phyloP scores from a whole-genome alignment of 1,140 invertebrate species.

The Euura lappo region DNA sequence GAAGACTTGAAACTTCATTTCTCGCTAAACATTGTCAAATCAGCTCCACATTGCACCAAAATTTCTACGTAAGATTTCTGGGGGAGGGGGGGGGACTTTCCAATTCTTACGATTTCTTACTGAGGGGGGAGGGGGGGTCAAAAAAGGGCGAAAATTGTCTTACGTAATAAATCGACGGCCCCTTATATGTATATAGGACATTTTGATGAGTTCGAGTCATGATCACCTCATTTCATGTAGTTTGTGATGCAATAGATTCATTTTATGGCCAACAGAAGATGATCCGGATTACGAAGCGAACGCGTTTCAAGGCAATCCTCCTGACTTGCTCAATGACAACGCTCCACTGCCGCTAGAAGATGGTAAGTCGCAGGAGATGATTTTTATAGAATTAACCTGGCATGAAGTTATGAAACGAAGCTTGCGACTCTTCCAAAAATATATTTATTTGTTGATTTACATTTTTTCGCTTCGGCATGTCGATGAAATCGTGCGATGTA shows the following conservation, averaged over 20 bases:
- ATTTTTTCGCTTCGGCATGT: too few species aligned
- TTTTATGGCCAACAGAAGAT: constrained; percentile 11
- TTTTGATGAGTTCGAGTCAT: background rate
- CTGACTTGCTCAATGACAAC: constrained; percentile 2
- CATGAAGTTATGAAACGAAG: background rate
- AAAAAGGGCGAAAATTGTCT: too few species aligned
- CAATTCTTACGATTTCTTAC: too few species aligned
- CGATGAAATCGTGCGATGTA: too few species aligned
- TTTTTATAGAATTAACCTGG: background rate
- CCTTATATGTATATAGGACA: too few species aligned
- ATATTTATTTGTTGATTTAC: too few species aligned
- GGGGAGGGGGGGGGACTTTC: too few species aligned
- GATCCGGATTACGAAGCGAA: constrained; percentile 10
- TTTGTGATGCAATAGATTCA: background rate
- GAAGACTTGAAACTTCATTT: background rate
- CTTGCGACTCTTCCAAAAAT: background rate
- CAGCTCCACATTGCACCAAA: too few species aligned
- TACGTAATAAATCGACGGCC: too few species aligned
- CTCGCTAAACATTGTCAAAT: too few species aligned
- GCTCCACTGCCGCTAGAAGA: background rate
- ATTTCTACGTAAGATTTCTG: too few species aligned
- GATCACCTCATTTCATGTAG: background rate
- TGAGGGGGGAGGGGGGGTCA: too few species aligned
- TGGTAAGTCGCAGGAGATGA: background rate
- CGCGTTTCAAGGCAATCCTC: background rate